phyloP scores from a whole-genome alignment of 1,140 invertebrate species.

The Rhyacophila brunnea region DNA sequence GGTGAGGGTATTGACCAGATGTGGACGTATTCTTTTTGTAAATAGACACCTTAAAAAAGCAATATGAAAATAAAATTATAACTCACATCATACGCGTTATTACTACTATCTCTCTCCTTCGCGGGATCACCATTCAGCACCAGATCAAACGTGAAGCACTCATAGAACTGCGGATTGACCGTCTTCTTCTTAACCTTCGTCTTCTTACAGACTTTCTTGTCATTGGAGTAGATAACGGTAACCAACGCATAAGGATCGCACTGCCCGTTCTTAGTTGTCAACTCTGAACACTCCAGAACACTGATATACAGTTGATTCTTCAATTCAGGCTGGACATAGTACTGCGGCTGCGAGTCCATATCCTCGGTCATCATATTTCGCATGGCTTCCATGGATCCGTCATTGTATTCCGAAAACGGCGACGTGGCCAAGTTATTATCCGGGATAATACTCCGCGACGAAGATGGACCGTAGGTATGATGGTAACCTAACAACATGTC shows the following conservation, averaged over 20 bases:
- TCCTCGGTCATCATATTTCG: neutral
- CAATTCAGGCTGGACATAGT: conserved; percentile 6
- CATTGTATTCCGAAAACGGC: neutral
- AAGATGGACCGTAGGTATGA: conserved; percentile 22
- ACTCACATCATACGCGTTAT: conserved; percentile 56
- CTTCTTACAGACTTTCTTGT: conserved; percentile 75
- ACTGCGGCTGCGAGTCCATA: neutral
- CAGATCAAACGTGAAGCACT: conserved; percentile 85
- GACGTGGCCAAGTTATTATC: neutral
- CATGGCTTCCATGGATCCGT: neutral
- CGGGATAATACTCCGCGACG: conserved; percentile 2
- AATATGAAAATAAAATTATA: too few relatives aligned
- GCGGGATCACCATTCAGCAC: conserved; percentile 49
- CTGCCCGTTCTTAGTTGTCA: conserved; percentile 84
- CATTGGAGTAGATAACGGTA: conserved; percentile 76
- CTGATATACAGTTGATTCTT: conserved; percentile 54
- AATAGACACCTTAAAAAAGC: too few relatives aligned
- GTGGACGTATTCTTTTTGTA: neutral
- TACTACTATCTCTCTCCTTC: conserved; percentile 50
- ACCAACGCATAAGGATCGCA: conserved; percentile 88
- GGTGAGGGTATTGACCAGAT: too few relatives aligned
- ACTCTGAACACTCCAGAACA: conserved; percentile 81
- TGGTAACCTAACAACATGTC: neutral
- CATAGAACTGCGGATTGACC: conserved; percentile 83
- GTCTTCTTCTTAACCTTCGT: conserved; percentile 89